Evolutionary conservation across 1,140 invertebrate species (phyloP), one percentile per base, ranked within the genome.

Genomic region (Aphelinus certus): DNA sequence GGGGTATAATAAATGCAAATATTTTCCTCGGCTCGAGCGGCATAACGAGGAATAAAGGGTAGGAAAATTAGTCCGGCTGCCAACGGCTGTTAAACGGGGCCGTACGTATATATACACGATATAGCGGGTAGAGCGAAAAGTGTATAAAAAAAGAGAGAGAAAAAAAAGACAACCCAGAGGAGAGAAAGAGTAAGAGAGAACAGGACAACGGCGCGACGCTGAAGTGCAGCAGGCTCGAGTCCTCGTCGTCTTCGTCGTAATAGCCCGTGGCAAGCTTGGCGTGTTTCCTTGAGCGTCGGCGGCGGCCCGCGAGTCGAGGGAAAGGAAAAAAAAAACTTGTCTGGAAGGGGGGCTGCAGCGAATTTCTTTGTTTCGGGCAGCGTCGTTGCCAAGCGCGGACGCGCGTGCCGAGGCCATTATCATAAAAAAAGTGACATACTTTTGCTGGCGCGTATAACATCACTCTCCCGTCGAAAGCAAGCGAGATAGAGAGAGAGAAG

Each of bases 171-270:
- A 47, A 63, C 43, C 57, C 7, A n/a, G 7, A 10, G 26, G 0
- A 60, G 26, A 1, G 7, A 4, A 60, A 42, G 57, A 10, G 49
- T 53, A 4, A 53, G 9, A 55, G n/a, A 64, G 4, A 9, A 47
- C 6, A 64, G 62, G 42, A 9, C 43, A 3, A 46, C 1, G 48
- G 42, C 4, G 51, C 9, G 51, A 9, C 51, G 51, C 51, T 53
- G 51, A 71, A 71, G 61, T 57, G 53, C 60, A 5, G 5, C 10
- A 46, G 5, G 10, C 10, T 4, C 63, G 3, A 4, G 47, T 64
- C 45, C 9, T 64, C 26, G 64, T 62, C 55, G 71, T 61, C 71
- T 53, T 67, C 64, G 64, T 55, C 64, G 64, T 62, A 67, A 73
- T 67, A 67, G 57, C 64, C 47, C 49, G 5, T 55, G 63, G 10